Evolutionary conservation across 23 tunicate species (phyloP).

Genomic region (Trididemnum clinides): DNA sequence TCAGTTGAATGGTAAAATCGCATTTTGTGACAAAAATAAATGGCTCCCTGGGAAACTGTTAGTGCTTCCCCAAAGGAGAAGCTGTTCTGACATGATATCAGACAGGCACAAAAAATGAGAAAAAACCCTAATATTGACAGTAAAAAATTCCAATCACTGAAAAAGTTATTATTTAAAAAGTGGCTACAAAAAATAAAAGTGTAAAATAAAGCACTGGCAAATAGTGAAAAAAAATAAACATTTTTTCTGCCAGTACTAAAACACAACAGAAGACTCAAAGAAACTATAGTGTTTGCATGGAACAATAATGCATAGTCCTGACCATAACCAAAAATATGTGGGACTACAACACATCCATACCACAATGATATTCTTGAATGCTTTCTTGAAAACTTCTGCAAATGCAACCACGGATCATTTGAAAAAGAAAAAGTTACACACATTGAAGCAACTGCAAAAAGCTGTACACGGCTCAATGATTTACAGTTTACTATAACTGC

Average conservation of each 20-base stretch:
- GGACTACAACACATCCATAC: constrained; percentile 44
- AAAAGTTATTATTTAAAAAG: no score
- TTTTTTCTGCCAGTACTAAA: no score
- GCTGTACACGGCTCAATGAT: no score
- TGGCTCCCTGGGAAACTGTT: constrained; percentile 30
- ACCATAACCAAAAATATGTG: not conserved
- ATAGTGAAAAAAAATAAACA: no score
- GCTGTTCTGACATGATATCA: constrained; percentile 21
- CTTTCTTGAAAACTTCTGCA: constrained; percentile 9
- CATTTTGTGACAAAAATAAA: not conserved
- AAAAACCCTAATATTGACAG: not conserved
- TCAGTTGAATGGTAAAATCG: not conserved
- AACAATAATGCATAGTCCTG: not conserved
- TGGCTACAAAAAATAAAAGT: no score
- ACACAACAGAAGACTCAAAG: not conserved
- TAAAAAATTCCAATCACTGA: no score
- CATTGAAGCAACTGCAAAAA: no score
- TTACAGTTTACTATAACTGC: no score
- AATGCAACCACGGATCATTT: no score
- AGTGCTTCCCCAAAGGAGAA: constrained; percentile 62
- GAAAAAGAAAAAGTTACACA: no score
- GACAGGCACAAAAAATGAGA: constrained; percentile 17
- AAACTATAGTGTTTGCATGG: not conserved
- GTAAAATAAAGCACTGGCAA: no score
- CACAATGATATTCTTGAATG: not conserved